phyloP scores from a whole-genome alignment of 2,888 invertebrate species.

The Conchocele bisecta region DNA sequence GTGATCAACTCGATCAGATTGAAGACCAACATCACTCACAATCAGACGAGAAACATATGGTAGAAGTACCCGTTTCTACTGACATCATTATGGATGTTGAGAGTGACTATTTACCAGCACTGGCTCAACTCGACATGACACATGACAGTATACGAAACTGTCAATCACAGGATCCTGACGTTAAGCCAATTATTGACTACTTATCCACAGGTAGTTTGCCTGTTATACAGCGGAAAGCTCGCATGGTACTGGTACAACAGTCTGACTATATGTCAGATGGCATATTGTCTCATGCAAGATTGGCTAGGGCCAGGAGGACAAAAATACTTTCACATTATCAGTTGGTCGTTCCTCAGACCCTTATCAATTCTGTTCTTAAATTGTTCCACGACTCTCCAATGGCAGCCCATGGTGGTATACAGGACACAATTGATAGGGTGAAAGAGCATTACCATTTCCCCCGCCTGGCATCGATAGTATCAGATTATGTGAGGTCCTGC shows the following conservation, averaged over 20 bases:
- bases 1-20: too few relatives aligned
- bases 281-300: conserved; percentile 33
- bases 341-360: conserved; percentile 28
- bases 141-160: background rate
- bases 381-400: conserved; percentile 35
- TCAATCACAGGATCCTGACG: background rate
- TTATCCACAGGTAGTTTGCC: conserved; percentile 20
- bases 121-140: background rate
- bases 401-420: conserved; percentile 35
- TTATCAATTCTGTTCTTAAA: conserved; percentile 22
- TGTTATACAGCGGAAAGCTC: conserved; percentile 29
- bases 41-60: too few relatives aligned
- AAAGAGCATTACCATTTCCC: conserved; percentile 29
- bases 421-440: conserved; percentile 30
- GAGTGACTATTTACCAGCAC: background rate
- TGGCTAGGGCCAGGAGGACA: conserved; percentile 25
- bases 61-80: too few relatives aligned
- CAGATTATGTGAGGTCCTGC: conserved; percentile 26
- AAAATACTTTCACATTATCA: conserved; percentile 26
- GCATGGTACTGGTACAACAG: conserved; percentile 26
- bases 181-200: background rate
- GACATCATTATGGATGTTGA: too few relatives aligned
- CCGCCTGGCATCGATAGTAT: conserved; percentile 9
- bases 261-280: conserved; percentile 38
- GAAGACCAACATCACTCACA: too few relatives aligned